Evolutionary conservation across 2,888 invertebrate species (phyloP).

Genomic region (Beris morrisii): DNA sequence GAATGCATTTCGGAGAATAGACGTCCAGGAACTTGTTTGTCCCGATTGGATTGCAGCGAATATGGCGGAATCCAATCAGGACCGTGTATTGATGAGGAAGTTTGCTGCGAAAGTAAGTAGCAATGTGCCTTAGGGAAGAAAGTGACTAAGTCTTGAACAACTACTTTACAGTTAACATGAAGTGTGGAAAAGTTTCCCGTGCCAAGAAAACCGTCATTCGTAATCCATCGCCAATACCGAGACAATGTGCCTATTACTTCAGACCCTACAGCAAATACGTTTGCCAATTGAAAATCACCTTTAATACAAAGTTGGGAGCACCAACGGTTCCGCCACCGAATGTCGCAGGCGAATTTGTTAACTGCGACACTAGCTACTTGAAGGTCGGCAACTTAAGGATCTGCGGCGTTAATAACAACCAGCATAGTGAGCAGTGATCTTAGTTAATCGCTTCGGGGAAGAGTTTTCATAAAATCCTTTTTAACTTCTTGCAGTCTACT

Average conservation of each 20-base stretch:
- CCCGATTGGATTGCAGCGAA: neutral
- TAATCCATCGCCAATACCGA: constrained; percentile 44
- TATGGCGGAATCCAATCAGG: neutral
- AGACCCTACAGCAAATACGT: constrained; percentile 49
- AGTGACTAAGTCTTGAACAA: neutral
- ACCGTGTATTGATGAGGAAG: neutral
- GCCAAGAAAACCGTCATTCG: constrained; percentile 51
- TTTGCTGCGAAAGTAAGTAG: constrained; percentile 9
- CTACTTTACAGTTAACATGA: constrained; percentile 47
- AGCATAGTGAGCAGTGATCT: constrained; percentile 60
- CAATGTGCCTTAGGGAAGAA: neutral
- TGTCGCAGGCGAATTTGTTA: neutral
- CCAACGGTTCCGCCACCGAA: constrained; percentile 44
- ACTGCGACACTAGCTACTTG: constrained; percentile 44
- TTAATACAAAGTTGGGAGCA: constrained; percentile 45
- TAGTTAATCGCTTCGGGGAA: neutral
- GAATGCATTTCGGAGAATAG: constrained; percentile 2
- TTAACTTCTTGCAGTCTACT: constrained; percentile 42
- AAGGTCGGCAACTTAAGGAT: constrained; percentile 50
- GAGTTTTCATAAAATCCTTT: neutral
- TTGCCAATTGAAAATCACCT: constrained; percentile 52
- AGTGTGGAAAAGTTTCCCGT: constrained; percentile 47
- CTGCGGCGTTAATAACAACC: constrained; percentile 66
- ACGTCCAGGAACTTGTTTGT: constrained; percentile 1
- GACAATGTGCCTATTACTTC: constrained; percentile 47